phyloP scores from a whole-genome alignment of 2,888 invertebrate genomes.

The Stegophylla sp. region DNA sequence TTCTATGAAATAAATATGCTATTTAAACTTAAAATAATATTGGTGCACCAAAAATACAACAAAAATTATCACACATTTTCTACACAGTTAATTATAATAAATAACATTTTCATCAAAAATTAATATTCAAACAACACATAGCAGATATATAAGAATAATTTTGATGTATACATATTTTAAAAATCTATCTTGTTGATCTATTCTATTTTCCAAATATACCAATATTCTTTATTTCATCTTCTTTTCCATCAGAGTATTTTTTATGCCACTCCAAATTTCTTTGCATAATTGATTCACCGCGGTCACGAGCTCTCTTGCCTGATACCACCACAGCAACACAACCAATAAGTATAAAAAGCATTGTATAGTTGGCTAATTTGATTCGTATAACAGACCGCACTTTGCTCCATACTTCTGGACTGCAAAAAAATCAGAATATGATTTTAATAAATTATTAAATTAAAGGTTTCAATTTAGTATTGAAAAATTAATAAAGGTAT shows the following conservation, averaged over 20 bases:
- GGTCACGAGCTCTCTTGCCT: slow-evolving; percentile 36
- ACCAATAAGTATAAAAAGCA: slow-evolving; percentile 27
- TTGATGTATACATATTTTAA: neutral
- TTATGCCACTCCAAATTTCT: slow-evolving; percentile 55
- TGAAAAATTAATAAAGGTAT: too few species aligned
- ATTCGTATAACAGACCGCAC: slow-evolving; percentile 44
- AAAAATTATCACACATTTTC: neutral
- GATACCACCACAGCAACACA: slow-evolving; percentile 22
- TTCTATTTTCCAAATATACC: slow-evolving; percentile 48
- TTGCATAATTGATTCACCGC: slow-evolving; percentile 40
- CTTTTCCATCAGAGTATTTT: slow-evolving; percentile 38
- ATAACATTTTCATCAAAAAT: neutral
- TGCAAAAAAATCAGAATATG: slow-evolving; percentile 11
- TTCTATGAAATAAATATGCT: neutral
- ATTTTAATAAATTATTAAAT: neutral
- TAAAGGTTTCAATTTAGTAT: too few species aligned
- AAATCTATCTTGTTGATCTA: neutral
- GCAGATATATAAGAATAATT: neutral
- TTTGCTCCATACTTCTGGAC: slow-evolving; percentile 40
- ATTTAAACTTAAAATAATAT: neutral
- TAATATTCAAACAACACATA: neutral
- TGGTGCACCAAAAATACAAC: neutral
- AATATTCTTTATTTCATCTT: slow-evolving; percentile 14
- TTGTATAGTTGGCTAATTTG: slow-evolving; percentile 45
- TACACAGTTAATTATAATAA: neutral